Evolutionary conservation across 2,797 vertebrate species (phyloP).

Genomic region (Monodelphis domestica): DNA sequence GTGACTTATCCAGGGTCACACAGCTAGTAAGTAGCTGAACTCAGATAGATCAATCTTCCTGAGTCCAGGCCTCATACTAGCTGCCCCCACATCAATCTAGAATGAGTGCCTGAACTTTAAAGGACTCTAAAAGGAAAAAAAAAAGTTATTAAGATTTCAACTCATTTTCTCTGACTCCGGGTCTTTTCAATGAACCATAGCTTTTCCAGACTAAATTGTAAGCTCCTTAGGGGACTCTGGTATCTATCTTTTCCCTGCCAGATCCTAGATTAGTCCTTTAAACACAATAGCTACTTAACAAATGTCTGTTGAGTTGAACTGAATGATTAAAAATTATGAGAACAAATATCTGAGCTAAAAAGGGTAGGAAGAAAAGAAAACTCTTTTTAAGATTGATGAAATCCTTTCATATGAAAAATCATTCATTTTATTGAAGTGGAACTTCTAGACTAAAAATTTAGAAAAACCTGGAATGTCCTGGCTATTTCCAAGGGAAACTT

Average conservation of each 20-base stretch:
- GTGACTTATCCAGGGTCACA: too few relatives aligned
- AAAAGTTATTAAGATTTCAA: background rate
- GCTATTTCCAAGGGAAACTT: background rate
- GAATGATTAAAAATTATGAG: background rate
- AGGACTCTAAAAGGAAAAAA: background rate
- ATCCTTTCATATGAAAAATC: background rate
- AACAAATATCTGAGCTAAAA: background rate
- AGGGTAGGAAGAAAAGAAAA: background rate
- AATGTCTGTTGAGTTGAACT: background rate
- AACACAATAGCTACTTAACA: background rate
- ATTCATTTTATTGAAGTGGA: background rate
- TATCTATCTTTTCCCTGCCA: background rate
- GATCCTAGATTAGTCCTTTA: background rate
- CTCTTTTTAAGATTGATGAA: background rate
- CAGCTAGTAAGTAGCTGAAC: too few relatives aligned
- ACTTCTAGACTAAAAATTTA: background rate
- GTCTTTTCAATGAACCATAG: background rate
- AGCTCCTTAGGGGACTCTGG: background rate
- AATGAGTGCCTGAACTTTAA: background rate
- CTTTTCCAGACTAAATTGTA: background rate
- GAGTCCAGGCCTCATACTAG: too few relatives aligned
- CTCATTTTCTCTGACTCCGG: background rate
- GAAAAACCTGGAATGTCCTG: background rate
- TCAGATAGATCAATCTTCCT: too few relatives aligned
- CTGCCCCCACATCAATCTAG: background rate